Percentiles rank a stretch among this genome's conserved stretches.
These are phyloP conservation scores for Athene noctua DNA, from an alignment of 2,113 vertebrate species.

Conservation along the genomic window DNA sequence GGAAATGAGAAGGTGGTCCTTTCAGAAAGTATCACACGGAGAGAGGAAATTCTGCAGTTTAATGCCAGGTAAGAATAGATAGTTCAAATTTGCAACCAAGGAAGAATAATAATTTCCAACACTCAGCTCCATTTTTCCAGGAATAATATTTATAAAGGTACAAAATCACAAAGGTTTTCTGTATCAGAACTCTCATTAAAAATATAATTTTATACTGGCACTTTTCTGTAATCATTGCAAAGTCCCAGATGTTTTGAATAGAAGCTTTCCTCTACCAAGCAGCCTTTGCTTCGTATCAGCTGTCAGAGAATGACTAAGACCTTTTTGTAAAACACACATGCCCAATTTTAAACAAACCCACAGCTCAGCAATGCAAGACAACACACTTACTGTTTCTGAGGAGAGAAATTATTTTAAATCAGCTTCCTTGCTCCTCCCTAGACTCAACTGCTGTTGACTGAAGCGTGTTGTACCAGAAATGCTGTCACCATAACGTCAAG, in stretches of 20 bases:
- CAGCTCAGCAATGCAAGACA: constrained; percentile 17
- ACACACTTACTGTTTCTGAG: neutral
- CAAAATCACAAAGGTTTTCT: neutral
- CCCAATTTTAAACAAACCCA: neutral
- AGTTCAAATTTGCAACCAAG: neutral
- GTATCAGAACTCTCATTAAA: neutral
- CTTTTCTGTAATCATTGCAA: neutral
- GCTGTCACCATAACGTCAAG: neutral
- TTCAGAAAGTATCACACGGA: neutral
- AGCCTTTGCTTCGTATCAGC: neutral
- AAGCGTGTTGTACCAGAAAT: neutral
- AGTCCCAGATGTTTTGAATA: constrained; percentile 18
- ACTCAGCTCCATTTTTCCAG: neutral
- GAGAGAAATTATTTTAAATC: neutral
- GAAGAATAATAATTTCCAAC: neutral
- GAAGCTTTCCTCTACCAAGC: neutral
- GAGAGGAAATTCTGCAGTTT: neutral
- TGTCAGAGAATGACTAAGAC: constrained; percentile 2
- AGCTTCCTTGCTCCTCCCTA: neutral
- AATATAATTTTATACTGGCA: neutral
- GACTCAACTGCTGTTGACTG: neutral
- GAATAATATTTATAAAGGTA: neutral
- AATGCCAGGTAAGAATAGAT: neutral
- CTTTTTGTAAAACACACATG: neutral
- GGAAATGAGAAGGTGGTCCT: neutral